Conservation (phyloP, 1,140 invertebrate genomes). For the Watersipora subatra region DNA sequence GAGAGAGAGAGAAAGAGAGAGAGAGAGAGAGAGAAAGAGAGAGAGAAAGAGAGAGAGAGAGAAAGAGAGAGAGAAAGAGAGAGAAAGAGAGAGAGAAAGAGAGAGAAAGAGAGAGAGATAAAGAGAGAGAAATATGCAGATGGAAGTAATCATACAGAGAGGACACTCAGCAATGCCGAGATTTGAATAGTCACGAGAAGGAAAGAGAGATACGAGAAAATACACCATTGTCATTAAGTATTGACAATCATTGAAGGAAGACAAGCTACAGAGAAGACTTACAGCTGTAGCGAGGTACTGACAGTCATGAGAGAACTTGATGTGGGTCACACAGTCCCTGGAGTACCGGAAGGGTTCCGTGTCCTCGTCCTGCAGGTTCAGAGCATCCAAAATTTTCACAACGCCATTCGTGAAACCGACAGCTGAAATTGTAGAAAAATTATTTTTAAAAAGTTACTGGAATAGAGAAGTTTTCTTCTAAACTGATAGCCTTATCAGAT, state of each 20-base stretch:
- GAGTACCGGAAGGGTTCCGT: conserved; percentile 30
- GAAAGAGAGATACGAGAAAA: no score
- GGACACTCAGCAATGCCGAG: no score
- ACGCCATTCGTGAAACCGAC: conserved; percentile 38
- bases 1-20: no score
- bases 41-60: no score
- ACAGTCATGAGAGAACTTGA: conserved; percentile 35
- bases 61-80: no score
- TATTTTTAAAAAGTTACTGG: background rate
- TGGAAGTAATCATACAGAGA: background rate
- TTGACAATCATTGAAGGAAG: no score
- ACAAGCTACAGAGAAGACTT: no score
- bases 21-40: no score
- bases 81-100: no score
- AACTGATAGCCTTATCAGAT: background rate
- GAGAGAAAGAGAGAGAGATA: conserved; percentile 9
- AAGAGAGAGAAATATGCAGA: background rate
- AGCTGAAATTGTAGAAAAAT: conserved; percentile 19
- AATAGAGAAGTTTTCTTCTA: background rate
- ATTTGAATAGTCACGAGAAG: no score
- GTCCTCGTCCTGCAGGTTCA: conserved; percentile 30
- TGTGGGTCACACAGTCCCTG: conserved; percentile 34
- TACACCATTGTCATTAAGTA: no score
- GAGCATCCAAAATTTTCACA: conserved; percentile 31
- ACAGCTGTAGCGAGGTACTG: conserved; percentile 37